Evolutionary conservation across 2,113 vertebrate genomes (phyloP), one percentile per base, ranked within the genome.

Genomic region (Corvus moneduloides): DNA sequence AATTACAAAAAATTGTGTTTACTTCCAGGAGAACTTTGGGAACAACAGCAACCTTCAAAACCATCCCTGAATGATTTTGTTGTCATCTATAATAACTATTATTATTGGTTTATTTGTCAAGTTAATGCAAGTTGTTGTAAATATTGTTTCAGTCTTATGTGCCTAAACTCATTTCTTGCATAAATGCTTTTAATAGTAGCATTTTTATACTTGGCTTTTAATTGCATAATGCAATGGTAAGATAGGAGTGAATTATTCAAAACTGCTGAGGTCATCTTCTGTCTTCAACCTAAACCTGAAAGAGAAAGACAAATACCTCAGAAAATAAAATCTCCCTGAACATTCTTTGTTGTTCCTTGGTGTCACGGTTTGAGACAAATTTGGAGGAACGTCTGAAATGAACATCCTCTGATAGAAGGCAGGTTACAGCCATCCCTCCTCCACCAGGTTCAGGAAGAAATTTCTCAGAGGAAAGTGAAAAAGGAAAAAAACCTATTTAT

Each of bases 51-150:
- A 48, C 27, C 28, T 84, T 78, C 35, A 72, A 78, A 87, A 84
- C 1, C 20, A 63, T 64, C 14, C 24, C 56, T 91, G 63, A 84
- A 39, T 68, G 6, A 68, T 48, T 87, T 58, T 52, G 59, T 63
- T 82, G 27, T 72, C 44, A 87, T 59, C 17, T 79, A 58, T 49
- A 84, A 77, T 52, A 75, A 64, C 30, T 10, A 30, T 63, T 78
- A 74, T 90, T 93, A 91, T 56, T 83, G 35, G 16, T 72, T 85
- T 95, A 67, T 91, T 91, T 82, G 33, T 72, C 72, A 90, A 73
- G 28, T 28, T 83, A 91, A 82, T 87, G 41, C 3, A 87, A 64
- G 5, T 43, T 39, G 16, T 54, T 49, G 12, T 18, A 76, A 87
- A 80, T 67, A 72, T 62, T 75, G 54, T 73, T 91, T 79, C 33